Evolutionary conservation across 2,888 invertebrate genomes (phyloP).

Genomic region (Furcula furcula): DNA sequence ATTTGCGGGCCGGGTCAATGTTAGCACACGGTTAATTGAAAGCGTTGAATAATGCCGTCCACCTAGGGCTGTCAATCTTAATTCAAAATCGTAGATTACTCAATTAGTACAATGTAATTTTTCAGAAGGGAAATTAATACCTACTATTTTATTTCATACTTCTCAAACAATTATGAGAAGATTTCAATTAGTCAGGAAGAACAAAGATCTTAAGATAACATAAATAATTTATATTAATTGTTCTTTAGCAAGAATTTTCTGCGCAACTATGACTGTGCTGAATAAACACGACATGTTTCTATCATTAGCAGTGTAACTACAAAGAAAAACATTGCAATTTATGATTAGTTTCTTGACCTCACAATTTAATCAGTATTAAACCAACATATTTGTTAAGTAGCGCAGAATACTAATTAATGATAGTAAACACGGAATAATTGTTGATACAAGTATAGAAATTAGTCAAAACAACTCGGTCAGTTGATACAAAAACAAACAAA

Average conservation of each 20-base stretch:
- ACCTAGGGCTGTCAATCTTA: conserved; percentile 48
- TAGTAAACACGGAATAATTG: conserved; percentile 2
- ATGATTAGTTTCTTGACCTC: conserved; percentile 16
- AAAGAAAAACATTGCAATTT: conserved; percentile 9
- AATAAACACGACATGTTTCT: conserved; percentile 12
- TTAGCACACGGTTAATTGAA: conserved; percentile 55
- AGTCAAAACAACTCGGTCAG: conserved; percentile 6
- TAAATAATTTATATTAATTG: conserved; percentile 9
- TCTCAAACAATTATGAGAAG: conserved; percentile 10
- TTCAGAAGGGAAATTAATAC: conserved; percentile 26
- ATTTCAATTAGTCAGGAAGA: conserved; percentile 6
- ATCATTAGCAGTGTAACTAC: conserved; percentile 8
- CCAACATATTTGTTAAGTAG: background rate
- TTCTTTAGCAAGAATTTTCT: conserved; percentile 12
- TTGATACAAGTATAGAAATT: conserved; percentile 7
- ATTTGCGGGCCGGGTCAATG: conserved; percentile 63
- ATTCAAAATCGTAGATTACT: conserved; percentile 35
- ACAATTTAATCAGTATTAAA: background rate
- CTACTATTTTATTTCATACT: conserved; percentile 13
- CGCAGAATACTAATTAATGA: conserved; percentile 2
- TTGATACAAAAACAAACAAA: no score
- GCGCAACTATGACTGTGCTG: conserved; percentile 8
- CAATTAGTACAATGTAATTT: conserved; percentile 44
- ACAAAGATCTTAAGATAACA: background rate
- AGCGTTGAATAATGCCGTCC: conserved; percentile 39